Conservation (phyloP, 2,113 vertebrate genomes). For the Ciconia boyciana region DNA sequence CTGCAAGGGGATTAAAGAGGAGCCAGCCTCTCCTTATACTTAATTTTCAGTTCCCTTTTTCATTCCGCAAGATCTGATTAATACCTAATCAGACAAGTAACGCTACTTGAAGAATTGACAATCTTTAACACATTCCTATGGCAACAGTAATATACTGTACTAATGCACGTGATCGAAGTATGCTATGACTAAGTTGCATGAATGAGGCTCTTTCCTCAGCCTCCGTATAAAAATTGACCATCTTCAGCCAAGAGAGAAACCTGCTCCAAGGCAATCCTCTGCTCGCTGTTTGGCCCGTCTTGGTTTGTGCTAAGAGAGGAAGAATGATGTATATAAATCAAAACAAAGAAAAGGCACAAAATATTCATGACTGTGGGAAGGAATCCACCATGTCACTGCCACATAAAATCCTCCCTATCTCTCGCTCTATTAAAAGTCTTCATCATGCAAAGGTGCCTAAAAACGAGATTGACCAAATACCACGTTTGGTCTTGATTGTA, state of each 20-base stretch:
- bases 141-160: slow-evolving; percentile 99
- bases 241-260: slow-evolving; percentile 33
- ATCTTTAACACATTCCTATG: slow-evolving; percentile 83
- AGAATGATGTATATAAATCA: slow-evolving; percentile 63
- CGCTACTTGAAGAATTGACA: slow-evolving; percentile 76
- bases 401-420: slow-evolving; percentile 46
- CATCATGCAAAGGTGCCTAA: slow-evolving; percentile 81
- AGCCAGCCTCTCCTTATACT: slow-evolving; percentile 83
- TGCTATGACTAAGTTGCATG: slow-evolving; percentile 69
- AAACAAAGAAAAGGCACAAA: slow-evolving; percentile 77
- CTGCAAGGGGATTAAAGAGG: slow-evolving; percentile 70
- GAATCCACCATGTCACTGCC: slow-evolving; percentile 42
- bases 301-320: slow-evolving; percentile 73
- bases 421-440: slow-evolving; percentile 65
- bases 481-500: slow-evolving; percentile 69
- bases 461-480: slow-evolving; percentile 59
- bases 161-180: slow-evolving; percentile 83
- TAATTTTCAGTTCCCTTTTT: slow-evolving; percentile 67
- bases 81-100: slow-evolving; percentile 73
- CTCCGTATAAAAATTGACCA: slow-evolving; percentile 44
- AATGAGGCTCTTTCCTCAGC: slow-evolving; percentile 60
- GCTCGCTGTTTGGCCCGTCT: slow-evolving; percentile 5
- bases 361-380: slow-evolving; percentile 63
- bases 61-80: slow-evolving; percentile 71
- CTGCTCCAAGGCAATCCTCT: background rate